Base-by-base conservation (phyloP, 2,113 vertebrate genomes). In the Catagonus wagneri region DNA sequence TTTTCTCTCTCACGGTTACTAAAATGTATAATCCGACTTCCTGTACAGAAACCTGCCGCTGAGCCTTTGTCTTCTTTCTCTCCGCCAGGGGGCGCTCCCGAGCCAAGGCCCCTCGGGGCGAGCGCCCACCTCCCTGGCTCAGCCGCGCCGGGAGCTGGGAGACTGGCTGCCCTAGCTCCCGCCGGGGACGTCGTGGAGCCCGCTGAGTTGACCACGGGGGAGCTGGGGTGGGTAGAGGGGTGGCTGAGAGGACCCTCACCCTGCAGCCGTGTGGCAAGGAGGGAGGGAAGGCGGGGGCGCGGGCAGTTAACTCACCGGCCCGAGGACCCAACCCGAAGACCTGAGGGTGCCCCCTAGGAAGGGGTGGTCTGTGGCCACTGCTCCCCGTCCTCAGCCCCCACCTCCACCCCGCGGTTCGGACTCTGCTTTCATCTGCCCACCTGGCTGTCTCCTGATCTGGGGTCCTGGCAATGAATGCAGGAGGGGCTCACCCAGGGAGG, bases 41-140 rank as follows among this genome's bases (percentile, higher is more conserved):
- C 95, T 97, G 96, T 94, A 97, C 97, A 92, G 97, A 98, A 98
- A 97, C 83, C 81, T 96, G 90, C 94, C 52, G 27, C 93, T 94
- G 97, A 89, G 86, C 96, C 98, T 97, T 90, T 97, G 75, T 54
- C 81, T 97, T 96, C 25, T 98, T 98, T 97, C 83, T 97, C 63
- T 95, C 80, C 23, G 68, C 89, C 97, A 93, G 93, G 89, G 81
- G 34, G 79, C 79, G n/a, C 54, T 36, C 76, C 71, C 12, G 93
- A 89, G 65, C 75, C 22, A 2, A 11, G 68, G 60, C 50, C 52
- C 39, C 15, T 63, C 7, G 1, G 9, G 27, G 9, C 60, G 14
- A 6, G 10, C 27, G 36, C 68, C 85, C 25, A 0, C n/a, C 3
- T 1, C 22, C 36, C 23, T 2, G 66, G 54, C 69, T 36, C 11